phyloP scores from a whole-genome alignment of 2,888 invertebrate genomes.

The Pachydiplax longipennis region DNA sequence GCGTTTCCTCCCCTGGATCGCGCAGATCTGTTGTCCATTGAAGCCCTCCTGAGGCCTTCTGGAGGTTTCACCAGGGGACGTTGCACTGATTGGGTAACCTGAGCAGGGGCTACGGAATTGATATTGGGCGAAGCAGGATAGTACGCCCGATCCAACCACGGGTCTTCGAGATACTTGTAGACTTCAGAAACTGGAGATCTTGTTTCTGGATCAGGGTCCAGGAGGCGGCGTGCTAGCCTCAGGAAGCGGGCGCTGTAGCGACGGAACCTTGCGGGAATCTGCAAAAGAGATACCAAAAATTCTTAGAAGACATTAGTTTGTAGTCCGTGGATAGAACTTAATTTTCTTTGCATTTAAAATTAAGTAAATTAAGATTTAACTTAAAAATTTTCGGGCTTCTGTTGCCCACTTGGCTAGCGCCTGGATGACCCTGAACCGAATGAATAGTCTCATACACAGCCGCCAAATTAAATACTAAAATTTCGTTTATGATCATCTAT shows the following conservation, averaged over 20 bases:
- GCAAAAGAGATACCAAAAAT: not conserved
- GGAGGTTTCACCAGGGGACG: conserved; percentile 8
- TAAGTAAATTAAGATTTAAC: no score
- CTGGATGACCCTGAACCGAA: no score
- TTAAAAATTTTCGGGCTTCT: no score
- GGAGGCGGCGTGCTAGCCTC: conserved; percentile 73
- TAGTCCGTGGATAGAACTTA: not conserved
- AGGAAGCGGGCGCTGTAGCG: conserved; percentile 73
- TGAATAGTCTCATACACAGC: no score
- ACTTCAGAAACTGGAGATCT: conserved; percentile 69
- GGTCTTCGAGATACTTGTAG: conserved; percentile 68
- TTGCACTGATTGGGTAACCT: conserved; percentile 11
- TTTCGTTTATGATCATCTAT: no score
- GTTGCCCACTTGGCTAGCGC: no score
- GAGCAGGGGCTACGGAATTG: conserved; percentile 61
- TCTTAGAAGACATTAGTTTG: not conserved
- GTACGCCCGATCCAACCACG: conserved; percentile 61
- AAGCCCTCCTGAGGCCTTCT: conserved; percentile 56
- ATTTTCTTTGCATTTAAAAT: no score
- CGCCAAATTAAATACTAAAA: no score
- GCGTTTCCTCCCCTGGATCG: conserved; percentile 17
- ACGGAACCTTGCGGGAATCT: conserved; percentile 58
- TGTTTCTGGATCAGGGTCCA: conserved; percentile 73
- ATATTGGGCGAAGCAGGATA: conserved; percentile 59
- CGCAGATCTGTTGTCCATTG: conserved; percentile 57